Evolutionary conservation across 2,797 vertebrate genomes (phyloP), one percentile per base, ranked within the genome.

Genomic region (Astyanax mexicanus): DNA sequence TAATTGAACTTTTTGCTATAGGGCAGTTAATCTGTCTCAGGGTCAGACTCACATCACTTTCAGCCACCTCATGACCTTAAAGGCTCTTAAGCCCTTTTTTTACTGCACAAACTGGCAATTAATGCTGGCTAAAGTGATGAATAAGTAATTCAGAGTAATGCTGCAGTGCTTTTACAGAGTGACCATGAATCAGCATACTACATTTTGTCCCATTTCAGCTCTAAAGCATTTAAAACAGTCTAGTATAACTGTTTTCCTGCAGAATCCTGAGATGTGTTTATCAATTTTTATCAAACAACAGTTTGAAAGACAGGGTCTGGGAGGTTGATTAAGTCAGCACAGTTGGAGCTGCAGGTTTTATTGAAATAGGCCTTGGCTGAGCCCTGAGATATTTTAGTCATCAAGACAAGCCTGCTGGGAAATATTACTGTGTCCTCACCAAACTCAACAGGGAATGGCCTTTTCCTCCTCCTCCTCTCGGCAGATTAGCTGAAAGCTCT

Each of bases 241-340:
- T n/a, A n/a, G n/a, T n/a, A n/a, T n/a, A n/a, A n/a, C n/a, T n/a
- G n/a, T 32, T n/a, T n/a, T n/a, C n/a, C n/a, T n/a, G n/a, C n/a
- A n/a, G n/a, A n/a, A n/a, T n/a, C n/a, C n/a, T n/a, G n/a, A n/a
- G n/a, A n/a, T 29, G 29, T 32, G 5, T 32, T 2, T 32, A 2
- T 32, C 29, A 2, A 2, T 2, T 32, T 32, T 2, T 32, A 2
- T 32, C 29, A 8, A 8, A 21, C 3, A 67, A 58, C 7, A 23
- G 4, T 7, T 27, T 9, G 10, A 86, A 76, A 81, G 79, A 81
- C 75, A 15, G 74, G 73, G 79, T 86, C 82, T 83, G 83, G 84
- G 81, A 85, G 86, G 74, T 45, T 8, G n/a, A 57, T 86, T 80
- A 87, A 89, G 86, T 85, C 58, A 76, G 83, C 84, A 71, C 83